These are phyloP conservation scores for Cyaniris semiargus DNA, from an alignment of 2,888 invertebrate genomes.

Conservation along the genomic window DNA sequence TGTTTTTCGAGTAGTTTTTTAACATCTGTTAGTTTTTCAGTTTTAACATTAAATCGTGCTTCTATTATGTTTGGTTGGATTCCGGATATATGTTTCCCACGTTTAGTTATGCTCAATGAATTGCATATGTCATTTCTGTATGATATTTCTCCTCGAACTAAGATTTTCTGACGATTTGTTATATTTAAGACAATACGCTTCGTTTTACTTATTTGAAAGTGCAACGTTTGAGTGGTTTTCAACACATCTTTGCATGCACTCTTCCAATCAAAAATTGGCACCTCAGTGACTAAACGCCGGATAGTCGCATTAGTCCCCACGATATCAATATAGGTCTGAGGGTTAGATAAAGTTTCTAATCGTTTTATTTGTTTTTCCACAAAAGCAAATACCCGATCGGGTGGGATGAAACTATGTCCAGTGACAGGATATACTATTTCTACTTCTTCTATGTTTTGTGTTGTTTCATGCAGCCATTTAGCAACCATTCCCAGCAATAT, in stretches of 20 bases:
- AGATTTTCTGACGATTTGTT: no score
- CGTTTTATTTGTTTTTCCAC: slow-evolving; percentile 16
- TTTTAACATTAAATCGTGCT: no score
- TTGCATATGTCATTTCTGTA: no score
- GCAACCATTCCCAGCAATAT: slow-evolving; percentile 12
- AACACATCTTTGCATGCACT: slow-evolving; percentile 13
- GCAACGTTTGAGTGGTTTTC: slow-evolving; percentile 8
- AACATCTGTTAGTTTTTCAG: no score
- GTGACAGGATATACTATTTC: slow-evolving; percentile 23
- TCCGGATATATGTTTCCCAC: no score
- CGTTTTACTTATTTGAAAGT: slow-evolving; percentile 29
- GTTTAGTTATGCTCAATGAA: no score
- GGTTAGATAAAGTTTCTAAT: slow-evolving; percentile 4
- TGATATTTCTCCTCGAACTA: no score
- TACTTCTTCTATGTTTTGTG: slow-evolving; percentile 11
- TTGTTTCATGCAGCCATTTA: slow-evolving; percentile 17
- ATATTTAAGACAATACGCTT: no score
- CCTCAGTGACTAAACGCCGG: slow-evolving; percentile 10
- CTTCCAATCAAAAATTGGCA: slow-evolving; percentile 18
- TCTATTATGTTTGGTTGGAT: no score
- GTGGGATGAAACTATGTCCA: slow-evolving; percentile 14
- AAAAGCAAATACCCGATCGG: slow-evolving; percentile 25
- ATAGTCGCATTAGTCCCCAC: slow-evolving; percentile 11
- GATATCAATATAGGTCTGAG: slow-evolving; percentile 11
- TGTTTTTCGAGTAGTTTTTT: no score